A percentile compares a stretch with the other conserved stretches of the same genome.
phyloP scores from a whole-genome alignment of 2,113 vertebrate species.

The Seriola aureovittata region DNA sequence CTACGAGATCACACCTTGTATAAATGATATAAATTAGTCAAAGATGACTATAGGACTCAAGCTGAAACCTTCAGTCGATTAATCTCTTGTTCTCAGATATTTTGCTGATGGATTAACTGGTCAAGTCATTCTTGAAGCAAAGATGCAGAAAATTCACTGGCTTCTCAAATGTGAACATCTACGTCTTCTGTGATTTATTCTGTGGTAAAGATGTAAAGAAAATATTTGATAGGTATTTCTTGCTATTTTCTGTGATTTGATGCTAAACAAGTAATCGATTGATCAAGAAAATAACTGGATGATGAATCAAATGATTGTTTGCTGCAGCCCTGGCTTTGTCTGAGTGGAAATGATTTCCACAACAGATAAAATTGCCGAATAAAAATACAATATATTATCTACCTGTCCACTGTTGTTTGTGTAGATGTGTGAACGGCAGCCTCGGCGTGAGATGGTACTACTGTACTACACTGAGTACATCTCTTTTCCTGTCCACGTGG shows the following conservation, averaged over 20 bases:
- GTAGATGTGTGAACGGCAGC: conserved; percentile 14
- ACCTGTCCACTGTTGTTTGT: not conserved
- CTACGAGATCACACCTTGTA: too few relatives aligned
- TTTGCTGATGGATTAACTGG: too few relatives aligned
- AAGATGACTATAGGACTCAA: too few relatives aligned
- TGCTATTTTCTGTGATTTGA: not conserved
- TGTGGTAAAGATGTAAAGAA: not conserved
- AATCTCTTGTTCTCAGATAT: too few relatives aligned
- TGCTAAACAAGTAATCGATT: not conserved
- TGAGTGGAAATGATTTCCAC: not conserved
- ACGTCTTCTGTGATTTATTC: not conserved
- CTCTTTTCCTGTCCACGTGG: conserved; percentile 27
- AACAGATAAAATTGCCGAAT: not conserved
- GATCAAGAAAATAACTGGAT: not conserved
- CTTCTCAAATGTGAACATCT: too few relatives aligned
- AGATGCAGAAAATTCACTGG: too few relatives aligned
- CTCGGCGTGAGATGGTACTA: conserved; percentile 34
- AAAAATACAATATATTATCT: not conserved
- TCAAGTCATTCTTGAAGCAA: too few relatives aligned
- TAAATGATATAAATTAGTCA: not conserved
- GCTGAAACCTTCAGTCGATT: too few relatives aligned
- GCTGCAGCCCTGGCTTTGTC: not conserved
- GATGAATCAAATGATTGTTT: not conserved
- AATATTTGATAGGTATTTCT: too few relatives aligned
- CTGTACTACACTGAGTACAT: conserved; percentile 7